Evolutionary conservation across 2,797 vertebrate species (phyloP), one percentile per base, ranked within the genome.

Genomic region (Dicrostonyx torquatus): DNA sequence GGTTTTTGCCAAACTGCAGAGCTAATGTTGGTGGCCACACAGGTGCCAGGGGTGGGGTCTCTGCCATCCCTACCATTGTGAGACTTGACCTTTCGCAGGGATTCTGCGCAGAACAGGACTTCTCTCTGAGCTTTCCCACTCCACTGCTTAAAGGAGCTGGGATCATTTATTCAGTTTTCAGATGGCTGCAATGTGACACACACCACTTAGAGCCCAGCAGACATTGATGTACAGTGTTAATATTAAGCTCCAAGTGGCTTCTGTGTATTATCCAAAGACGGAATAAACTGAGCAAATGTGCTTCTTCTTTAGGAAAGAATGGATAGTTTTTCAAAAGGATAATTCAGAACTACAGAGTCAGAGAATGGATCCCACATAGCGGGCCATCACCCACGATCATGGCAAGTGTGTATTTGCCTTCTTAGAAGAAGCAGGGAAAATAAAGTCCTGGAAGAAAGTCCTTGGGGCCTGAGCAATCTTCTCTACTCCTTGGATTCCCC

Each of bases 281-380:
- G 1, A 87, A 9, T 62, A 93, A 97, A 93, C 83, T 84, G 95
- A 97, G 87, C 58, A 95, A 97, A 97, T 96, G 83, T 9, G 34
- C 64, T 94, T 94, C 96, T 96, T 97, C 90, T 95, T 92, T 95
- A 68, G 91, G 83, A 96, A 97, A 73, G 97, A 95, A 85, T 60
- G 62, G 60, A 55, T 60, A 2, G 50, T 48, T 93, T 93, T 87
- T 55, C 18, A 94, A 95, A 93, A 76, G 31, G 82, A 94, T 79
- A 82, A 68, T 95, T 93, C 43, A 9, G 58, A 96, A 83, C 84
- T 66, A 66, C 43, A 31, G 70, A 88, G 84, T 83, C 64, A 31
- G 29, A 66, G 80, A 86, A 94, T 1, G 31, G n/a, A 93, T 1
- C 58, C 13, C 50, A 12, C 14, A 2, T 17, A 13, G 34, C 13